Conservation (phyloP, 2,888 invertebrate species). For the Nyleta sp. region DNA sequence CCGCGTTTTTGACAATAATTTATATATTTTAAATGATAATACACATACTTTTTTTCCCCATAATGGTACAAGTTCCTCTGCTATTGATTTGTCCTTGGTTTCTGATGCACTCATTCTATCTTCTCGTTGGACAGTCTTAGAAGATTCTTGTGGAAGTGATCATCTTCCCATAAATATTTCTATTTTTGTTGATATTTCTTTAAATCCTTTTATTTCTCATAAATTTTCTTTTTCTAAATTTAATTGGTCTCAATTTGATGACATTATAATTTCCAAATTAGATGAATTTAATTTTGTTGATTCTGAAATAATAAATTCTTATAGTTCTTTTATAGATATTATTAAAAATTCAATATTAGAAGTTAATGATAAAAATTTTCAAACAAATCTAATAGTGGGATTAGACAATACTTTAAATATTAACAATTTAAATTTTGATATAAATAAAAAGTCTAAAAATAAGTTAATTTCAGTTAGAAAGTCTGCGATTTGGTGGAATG, state of each 20-base stretch:
- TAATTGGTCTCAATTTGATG: constrained; percentile 5
- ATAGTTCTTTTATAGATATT: neutral
- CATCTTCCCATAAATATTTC: neutral
- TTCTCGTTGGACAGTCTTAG: neutral
- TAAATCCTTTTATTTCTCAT: neutral
- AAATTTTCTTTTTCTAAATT: constrained; percentile 12
- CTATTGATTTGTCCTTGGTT: constrained; percentile 2
- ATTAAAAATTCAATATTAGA: neutral
- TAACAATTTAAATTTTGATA: neutral
- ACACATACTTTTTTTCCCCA: constrained; percentile 1
- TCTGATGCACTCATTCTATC: neutral
- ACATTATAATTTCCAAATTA: no score
- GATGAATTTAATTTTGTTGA: no score
- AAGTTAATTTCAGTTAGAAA: neutral
- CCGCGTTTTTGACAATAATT: neutral
- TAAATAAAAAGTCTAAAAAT: neutral
- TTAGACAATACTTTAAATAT: neutral
- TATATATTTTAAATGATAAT: neutral
- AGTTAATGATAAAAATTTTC: neutral
- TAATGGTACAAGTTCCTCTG: neutral
- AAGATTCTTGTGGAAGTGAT: neutral
- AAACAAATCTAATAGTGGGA: neutral
- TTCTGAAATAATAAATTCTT: neutral
- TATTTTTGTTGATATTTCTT: neutral
- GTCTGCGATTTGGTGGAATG: constrained; percentile 10